A percentile compares a stretch with the other conserved stretches of the same genome.
phyloP scores from a whole-genome alignment of 2,797 vertebrate genomes.

The Pseudochaenichthys georgianus region DNA sequence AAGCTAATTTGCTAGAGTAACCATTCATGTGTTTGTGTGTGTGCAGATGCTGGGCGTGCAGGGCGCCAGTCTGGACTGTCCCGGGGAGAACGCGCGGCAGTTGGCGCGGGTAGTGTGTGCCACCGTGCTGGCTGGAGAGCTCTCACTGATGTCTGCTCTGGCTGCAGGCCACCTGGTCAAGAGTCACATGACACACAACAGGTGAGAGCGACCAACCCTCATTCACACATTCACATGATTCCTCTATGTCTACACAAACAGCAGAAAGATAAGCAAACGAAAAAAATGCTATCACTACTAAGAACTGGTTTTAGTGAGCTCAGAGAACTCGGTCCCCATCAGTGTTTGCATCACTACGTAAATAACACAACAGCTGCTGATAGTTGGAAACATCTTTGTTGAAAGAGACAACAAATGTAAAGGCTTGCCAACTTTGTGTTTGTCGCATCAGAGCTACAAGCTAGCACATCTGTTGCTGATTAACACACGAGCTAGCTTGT shows the following conservation, averaged over 20 bases:
- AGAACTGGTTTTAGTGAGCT: neutral
- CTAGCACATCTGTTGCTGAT: too few species aligned
- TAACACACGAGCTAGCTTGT: too few species aligned
- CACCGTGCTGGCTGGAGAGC: constrained; percentile 94
- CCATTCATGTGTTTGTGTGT: constrained; percentile 8
- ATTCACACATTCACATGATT: neutral
- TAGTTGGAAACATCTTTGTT: too few species aligned
- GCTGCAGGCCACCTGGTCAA: constrained; percentile 95
- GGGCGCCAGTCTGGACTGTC: constrained; percentile 89
- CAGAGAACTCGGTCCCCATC: neutral
- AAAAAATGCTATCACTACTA: neutral
- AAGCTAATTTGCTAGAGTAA: neutral
- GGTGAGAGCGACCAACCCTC: constrained; percentile 77
- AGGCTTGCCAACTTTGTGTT: too few species aligned
- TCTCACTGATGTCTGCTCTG: constrained; percentile 95
- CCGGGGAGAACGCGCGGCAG: constrained; percentile 95
- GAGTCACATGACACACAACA: constrained; percentile 99
- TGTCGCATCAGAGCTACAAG: too few species aligned
- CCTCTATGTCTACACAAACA: neutral
- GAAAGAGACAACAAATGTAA: too few species aligned
- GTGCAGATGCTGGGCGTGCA: constrained; percentile 95
- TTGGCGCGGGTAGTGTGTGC: constrained; percentile 94
- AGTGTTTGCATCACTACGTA: neutral
- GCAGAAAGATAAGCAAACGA: neutral
- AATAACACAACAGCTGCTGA: neutral